phyloP scores from a whole-genome alignment of 92 coral and sea anemone genomes.

The Pocillopora meandrina region DNA sequence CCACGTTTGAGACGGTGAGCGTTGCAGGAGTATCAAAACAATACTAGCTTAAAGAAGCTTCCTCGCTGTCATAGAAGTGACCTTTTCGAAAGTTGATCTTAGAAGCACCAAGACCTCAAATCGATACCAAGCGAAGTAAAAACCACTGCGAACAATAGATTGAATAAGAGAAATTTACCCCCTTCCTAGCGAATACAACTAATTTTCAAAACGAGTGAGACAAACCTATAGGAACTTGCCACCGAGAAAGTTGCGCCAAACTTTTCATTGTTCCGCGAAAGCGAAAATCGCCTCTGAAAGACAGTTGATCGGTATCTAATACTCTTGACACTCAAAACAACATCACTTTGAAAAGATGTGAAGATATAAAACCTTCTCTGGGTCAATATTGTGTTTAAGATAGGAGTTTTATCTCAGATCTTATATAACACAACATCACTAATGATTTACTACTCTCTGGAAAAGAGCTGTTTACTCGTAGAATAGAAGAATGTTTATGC shows the following conservation, averaged over 20 bases:
- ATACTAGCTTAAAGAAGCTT: too few relatives aligned
- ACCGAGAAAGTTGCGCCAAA: background rate
- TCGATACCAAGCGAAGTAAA: too few relatives aligned
- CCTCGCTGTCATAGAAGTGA: too few relatives aligned
- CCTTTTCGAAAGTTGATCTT: too few relatives aligned
- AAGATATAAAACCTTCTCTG: background rate
- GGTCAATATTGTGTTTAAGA: background rate
- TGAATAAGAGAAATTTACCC: too few relatives aligned
- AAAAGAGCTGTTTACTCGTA: background rate
- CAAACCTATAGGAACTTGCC: too few relatives aligned
- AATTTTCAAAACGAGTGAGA: too few relatives aligned
- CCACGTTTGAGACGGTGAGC: too few relatives aligned
- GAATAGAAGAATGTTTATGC: slow-evolving; percentile 8
- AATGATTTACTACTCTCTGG: background rate
- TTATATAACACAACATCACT: background rate
- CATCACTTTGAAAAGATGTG: background rate
- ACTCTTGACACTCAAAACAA: background rate
- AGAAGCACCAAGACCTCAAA: too few relatives aligned
- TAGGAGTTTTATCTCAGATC: background rate
- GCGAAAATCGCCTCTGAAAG: background rate
- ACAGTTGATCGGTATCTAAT: background rate
- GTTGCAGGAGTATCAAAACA: too few relatives aligned
- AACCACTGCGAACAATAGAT: too few relatives aligned
- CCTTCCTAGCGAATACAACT: too few relatives aligned
- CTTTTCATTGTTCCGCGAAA: background rate